phyloP scores from a whole-genome alignment of 2,797 vertebrate species.

The Molossus molossus region DNA sequence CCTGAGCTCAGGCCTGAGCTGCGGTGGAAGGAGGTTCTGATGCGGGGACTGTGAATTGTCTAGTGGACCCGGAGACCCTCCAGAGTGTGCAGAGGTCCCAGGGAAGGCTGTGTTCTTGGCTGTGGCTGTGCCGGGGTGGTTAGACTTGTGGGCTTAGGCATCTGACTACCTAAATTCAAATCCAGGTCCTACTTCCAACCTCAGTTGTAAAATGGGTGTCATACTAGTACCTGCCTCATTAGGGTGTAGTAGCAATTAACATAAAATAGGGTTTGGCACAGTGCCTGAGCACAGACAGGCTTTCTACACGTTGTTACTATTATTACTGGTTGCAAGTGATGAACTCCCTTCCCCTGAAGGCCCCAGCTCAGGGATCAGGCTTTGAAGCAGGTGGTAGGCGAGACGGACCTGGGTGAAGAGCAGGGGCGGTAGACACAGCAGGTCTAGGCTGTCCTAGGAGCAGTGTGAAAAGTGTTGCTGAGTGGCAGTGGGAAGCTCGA shows the following conservation, averaged over 20 bases:
- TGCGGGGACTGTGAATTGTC: background rate
- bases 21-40: background rate
- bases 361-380: background rate
- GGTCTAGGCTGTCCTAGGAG: background rate
- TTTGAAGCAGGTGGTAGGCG: background rate
- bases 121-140: background rate
- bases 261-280: background rate
- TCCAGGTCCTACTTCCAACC: background rate
- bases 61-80: background rate
- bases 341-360: background rate
- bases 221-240: background rate
- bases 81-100: background rate
- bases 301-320: background rate
- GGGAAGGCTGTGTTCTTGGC: background rate
- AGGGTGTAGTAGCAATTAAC: background rate
- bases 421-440: background rate
- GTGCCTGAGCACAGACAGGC: background rate
- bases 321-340: background rate
- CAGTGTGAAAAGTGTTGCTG: background rate
- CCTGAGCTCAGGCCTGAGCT: background rate
- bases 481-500: background rate
- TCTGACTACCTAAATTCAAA: background rate
- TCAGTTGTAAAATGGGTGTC: background rate
- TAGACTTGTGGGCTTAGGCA: background rate
- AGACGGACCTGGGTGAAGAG: background rate